Percentiles rank a stretch among this genome's conserved stretches.
Evolutionary conservation across 2,113 vertebrate species (phyloP).

Genomic region (Sturnira hondurensis): DNA sequence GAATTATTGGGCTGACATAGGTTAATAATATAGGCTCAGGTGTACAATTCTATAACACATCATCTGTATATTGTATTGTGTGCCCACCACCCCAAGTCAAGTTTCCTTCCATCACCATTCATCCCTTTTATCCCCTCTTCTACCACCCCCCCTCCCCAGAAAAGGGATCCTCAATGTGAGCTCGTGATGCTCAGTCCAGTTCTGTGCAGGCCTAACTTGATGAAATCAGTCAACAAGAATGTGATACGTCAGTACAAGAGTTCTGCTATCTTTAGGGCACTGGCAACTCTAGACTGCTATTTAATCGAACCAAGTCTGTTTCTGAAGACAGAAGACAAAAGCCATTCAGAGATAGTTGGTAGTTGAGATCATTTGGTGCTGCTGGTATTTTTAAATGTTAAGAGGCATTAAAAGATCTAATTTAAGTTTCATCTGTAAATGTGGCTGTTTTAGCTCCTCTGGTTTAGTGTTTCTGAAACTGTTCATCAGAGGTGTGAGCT

Average conservation of each 20-base stretch:
- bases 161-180: not conserved
- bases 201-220: not conserved
- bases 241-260: not conserved
- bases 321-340: not conserved
- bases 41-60: too few relatives aligned
- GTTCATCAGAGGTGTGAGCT: not conserved
- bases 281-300: not conserved
- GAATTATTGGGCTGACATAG: too few relatives aligned
- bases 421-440: not conserved
- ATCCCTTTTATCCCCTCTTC: too few relatives aligned
- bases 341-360: not conserved
- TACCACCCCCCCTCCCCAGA: not conserved
- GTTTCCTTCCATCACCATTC: too few relatives aligned
- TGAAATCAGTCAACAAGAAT: not conserved
- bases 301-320: not conserved
- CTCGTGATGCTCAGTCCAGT: not conserved
- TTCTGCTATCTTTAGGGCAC: not conserved
- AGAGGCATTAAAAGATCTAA: not conserved
- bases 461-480: not conserved
- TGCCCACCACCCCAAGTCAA: too few relatives aligned
- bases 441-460: not conserved
- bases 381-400: not conserved
- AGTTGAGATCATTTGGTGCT: not conserved
- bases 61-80: too few relatives aligned
- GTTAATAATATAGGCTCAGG: too few relatives aligned